Evolutionary conservation across 2,888 invertebrate genomes (phyloP).

Genomic region (Malthinus flaveolus): DNA sequence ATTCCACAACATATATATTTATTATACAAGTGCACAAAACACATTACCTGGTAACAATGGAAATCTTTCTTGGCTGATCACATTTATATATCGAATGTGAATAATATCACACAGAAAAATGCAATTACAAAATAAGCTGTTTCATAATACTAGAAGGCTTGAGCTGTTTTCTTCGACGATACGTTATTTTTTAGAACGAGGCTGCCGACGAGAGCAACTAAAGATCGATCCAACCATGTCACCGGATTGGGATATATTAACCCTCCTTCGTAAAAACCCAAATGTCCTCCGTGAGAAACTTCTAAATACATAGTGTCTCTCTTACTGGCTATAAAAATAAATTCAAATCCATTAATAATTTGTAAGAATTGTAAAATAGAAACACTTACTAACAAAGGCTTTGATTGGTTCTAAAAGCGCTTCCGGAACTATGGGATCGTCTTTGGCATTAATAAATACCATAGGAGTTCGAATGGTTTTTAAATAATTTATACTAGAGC

Average conservation of each 20-base stretch:
- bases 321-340: slow-evolving; percentile 59
- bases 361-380: not conserved
- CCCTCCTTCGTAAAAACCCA: slow-evolving; percentile 94
- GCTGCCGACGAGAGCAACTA: slow-evolving; percentile 81
- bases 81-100: slow-evolving; percentile 6
- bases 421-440: slow-evolving; percentile 90
- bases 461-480: slow-evolving; percentile 81
- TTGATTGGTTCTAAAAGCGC: slow-evolving; percentile 72
- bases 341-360: not conserved
- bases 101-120: slow-evolving; percentile 22
- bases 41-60: not conserved
- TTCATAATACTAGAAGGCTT: slow-evolving; percentile 23
- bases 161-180: slow-evolving; percentile 37
- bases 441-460: slow-evolving; percentile 87
- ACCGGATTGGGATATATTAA: slow-evolving; percentile 84
- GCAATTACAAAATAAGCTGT: slow-evolving; percentile 18
- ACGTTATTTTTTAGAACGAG: slow-evolving; percentile 60
- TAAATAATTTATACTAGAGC: slow-evolving; percentile 80
- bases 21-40: not conserved
- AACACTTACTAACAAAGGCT: slow-evolving; percentile 73
- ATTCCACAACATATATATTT: not conserved
- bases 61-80: no score
- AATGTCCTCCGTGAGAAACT: slow-evolving; percentile 89
- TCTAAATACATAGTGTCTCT: slow-evolving; percentile 75
- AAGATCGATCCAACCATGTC: slow-evolving; percentile 89